A percentile compares a stretch with the other conserved stretches of the same genome.
phyloP scores from a whole-genome alignment of 2,113 vertebrate genomes.

The Myrmophylax atrothorax region DNA sequence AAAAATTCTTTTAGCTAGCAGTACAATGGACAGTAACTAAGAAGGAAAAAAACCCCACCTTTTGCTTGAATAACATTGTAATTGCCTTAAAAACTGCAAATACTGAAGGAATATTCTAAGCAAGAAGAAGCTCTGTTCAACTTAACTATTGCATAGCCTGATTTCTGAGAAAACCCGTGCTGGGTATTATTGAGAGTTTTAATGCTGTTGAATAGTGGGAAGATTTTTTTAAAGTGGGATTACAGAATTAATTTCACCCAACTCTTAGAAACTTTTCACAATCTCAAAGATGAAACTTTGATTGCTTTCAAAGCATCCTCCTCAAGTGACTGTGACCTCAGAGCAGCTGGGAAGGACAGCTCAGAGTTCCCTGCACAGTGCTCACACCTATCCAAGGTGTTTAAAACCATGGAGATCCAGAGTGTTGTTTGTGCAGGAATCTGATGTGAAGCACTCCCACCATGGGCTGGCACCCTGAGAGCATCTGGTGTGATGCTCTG shows the following conservation, averaged over 20 bases:
- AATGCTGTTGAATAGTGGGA: not conserved
- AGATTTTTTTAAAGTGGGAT: not conserved
- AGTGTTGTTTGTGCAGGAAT: not conserved
- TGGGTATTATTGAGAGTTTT: fast-evolving
- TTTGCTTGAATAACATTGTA: not conserved
- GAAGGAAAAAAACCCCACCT: not conserved
- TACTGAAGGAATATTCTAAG: not conserved
- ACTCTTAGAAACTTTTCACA: not conserved
- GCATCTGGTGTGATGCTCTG: not conserved
- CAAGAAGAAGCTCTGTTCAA: not conserved
- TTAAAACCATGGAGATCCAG: not conserved
- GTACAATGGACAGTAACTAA: not conserved
- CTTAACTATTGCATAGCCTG: not conserved
- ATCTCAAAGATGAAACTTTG: not conserved
- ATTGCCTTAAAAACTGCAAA: not conserved
- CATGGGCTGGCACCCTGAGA: not conserved
- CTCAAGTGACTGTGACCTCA: not conserved
- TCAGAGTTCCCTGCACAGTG: not conserved
- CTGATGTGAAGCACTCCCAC: not conserved
- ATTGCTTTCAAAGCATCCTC: not conserved
- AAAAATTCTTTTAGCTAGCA: not conserved
- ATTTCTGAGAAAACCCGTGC: not conserved
- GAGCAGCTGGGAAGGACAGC: fast-evolving
- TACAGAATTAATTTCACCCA: not conserved
- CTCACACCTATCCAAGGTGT: no score